Conservation (phyloP, 2,113 vertebrate genomes). For the Ptychochromis oligacanthus region DNA sequence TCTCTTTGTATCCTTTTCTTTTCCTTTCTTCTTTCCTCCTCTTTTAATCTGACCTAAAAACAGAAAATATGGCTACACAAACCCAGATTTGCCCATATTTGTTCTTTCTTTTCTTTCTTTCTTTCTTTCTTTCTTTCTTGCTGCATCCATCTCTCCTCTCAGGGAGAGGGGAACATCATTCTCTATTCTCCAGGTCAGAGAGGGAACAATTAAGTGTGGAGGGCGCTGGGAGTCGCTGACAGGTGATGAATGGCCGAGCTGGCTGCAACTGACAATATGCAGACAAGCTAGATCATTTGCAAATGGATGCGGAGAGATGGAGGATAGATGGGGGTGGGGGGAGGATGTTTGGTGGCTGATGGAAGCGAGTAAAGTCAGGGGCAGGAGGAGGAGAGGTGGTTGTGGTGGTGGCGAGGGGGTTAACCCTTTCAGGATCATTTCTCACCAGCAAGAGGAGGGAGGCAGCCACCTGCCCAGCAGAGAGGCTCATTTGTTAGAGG, state of each 20-base stretch:
- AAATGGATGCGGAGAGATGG: conserved; percentile 84
- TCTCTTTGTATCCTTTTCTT: not conserved
- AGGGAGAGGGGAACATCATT: conserved; percentile 69
- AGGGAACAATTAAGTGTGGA: conserved; percentile 88
- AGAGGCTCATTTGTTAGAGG: conserved; percentile 65
- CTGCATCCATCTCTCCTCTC: not conserved
- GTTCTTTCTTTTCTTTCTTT: conserved; percentile 1
- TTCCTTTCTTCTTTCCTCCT: not conserved
- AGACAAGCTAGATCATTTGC: conserved; percentile 92
- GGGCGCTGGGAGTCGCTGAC: conserved; percentile 81
- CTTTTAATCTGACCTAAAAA: conserved; percentile 48
- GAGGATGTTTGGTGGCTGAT: conserved; percentile 13
- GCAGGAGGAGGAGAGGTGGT: conserved; percentile 12
- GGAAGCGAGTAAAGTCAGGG: conserved; percentile 41
- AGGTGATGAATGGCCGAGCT: conserved; percentile 91
- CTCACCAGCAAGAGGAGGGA: conserved; percentile 47
- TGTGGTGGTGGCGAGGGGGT: conserved; percentile 23
- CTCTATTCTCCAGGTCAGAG: conserved; percentile 85
- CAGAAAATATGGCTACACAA: conserved; percentile 1
- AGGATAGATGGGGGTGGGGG: conserved; percentile 42
- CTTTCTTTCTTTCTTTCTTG: not conserved
- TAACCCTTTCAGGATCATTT: conserved; percentile 71
- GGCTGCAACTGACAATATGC: conserved; percentile 90
- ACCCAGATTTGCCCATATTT: conserved; percentile 12
- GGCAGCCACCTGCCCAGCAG: conserved; percentile 58